Conservation (phyloP, 1,140 invertebrate genomes). For the Tetramorium alpestre region DNA sequence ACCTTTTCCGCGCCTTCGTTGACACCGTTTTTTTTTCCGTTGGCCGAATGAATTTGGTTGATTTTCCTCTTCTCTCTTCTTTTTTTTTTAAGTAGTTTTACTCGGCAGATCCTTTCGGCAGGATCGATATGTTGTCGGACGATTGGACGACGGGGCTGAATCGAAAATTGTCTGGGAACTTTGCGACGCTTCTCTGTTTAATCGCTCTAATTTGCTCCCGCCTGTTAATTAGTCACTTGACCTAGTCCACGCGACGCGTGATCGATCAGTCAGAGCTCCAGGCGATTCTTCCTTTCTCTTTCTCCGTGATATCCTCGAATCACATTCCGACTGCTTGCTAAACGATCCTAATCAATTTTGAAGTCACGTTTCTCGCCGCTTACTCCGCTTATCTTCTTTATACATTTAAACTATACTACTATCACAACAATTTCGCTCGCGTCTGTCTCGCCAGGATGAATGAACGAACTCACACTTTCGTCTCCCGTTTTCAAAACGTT, state of each 20-base stretch:
- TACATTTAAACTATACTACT: slow-evolving; percentile 27
- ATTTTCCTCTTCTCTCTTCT: background rate
- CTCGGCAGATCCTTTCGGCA: slow-evolving; percentile 1
- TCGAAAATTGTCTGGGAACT: background rate
- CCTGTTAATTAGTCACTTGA: slow-evolving; percentile 44
- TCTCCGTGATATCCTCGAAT: background rate
- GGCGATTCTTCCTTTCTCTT: background rate
- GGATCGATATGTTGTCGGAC: background rate
- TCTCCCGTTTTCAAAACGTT: background rate
- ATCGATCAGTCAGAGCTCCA: slow-evolving; percentile 36
- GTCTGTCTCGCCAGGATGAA: background rate
- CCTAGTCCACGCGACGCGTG: slow-evolving; percentile 41
- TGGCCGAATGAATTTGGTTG: background rate
- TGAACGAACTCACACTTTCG: background rate
- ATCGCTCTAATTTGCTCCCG: slow-evolving; percentile 23
- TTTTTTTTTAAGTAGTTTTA: background rate
- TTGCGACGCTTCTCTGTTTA: background rate
- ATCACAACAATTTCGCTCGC: slow-evolving; percentile 20
- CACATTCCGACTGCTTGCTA: background rate
- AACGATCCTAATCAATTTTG: background rate
- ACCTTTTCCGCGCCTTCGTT: slow-evolving; percentile 16
- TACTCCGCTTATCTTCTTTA: background rate
- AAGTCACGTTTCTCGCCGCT: background rate
- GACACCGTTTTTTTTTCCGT: background rate
- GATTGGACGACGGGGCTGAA: background rate